Percentiles rank a stretch among this genome's conserved stretches.
phyloP scores from a whole-genome alignment of 2,888 invertebrate genomes.

The Torymus aiolomorphi region DNA sequence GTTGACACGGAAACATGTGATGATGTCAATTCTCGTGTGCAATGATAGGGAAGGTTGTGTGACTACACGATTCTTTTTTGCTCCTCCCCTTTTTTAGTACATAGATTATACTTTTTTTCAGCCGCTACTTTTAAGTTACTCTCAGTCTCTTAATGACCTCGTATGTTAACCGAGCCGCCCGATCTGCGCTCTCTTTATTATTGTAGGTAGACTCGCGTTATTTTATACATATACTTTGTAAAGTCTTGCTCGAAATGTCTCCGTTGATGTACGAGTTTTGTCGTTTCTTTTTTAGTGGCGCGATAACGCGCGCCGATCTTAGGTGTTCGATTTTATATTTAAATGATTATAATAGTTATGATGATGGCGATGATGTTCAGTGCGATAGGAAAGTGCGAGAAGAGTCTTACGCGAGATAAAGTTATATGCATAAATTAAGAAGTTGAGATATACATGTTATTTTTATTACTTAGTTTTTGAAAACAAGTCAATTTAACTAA shows the following conservation, averaged over 20 bases:
- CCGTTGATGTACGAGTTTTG: constrained; percentile 6
- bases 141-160: constrained; percentile 49
- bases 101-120: constrained; percentile 38
- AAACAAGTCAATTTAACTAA: too few relatives aligned
- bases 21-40: constrained; percentile 62
- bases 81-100: constrained; percentile 34
- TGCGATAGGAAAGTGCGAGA: too few relatives aligned
- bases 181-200: constrained; percentile 55
- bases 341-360: too few relatives aligned
- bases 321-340: too few relatives aligned
- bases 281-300: constrained; percentile 1
- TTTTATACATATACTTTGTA: neutral
- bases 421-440: too few relatives aligned
- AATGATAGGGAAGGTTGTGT: constrained; percentile 57
- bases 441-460: too few relatives aligned
- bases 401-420: too few relatives aligned
- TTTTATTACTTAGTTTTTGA: too few relatives aligned
- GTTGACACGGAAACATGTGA: constrained; percentile 21
- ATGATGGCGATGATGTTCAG: too few relatives aligned
- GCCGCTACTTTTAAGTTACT: constrained; percentile 41
- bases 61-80: neutral
- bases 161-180: constrained; percentile 25
- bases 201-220: constrained; percentile 4
- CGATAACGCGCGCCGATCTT: neutral
- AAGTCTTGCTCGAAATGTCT: constrained; percentile 29